phyloP scores from a whole-genome alignment of 2,797 vertebrate species.

The Passerculus sandwichensis region DNA sequence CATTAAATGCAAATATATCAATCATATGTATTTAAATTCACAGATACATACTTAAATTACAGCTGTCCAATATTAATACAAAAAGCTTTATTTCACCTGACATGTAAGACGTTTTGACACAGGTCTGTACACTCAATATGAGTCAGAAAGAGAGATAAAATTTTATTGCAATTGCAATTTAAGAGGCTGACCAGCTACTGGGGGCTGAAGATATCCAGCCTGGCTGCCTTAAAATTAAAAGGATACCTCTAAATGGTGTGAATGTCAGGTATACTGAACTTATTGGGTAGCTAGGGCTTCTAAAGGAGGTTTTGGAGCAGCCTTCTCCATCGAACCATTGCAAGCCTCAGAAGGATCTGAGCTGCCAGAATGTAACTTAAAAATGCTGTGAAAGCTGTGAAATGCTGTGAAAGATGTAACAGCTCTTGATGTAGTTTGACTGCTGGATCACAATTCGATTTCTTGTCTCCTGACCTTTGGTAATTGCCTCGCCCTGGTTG shows the following conservation, averaged over 20 bases:
- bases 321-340: not conserved
- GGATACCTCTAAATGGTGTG: not conserved
- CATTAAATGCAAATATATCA: not conserved
- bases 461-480: constrained; percentile 83
- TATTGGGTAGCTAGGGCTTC: not conserved
- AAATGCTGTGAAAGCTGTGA: not conserved
- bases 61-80: not conserved
- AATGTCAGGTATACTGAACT: not conserved
- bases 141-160: not conserved
- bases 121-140: not conserved
- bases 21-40: not conserved
- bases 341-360: not conserved
- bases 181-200: not conserved
- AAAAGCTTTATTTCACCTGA: not conserved
- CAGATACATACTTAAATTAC: not conserved
- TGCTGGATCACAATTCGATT: not conserved
- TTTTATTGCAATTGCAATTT: not conserved
- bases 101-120: not conserved
- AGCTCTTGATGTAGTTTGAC: not conserved
- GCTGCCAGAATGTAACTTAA: not conserved
- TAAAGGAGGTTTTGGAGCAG: not conserved
- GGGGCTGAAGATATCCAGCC: not conserved
- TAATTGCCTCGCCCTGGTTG: constrained; percentile 95
- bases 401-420: not conserved
- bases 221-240: not conserved